These are phyloP conservation scores for Smittia sp. DNA, from an alignment of 2,888 invertebrate species.

Conservation along the genomic window DNA sequence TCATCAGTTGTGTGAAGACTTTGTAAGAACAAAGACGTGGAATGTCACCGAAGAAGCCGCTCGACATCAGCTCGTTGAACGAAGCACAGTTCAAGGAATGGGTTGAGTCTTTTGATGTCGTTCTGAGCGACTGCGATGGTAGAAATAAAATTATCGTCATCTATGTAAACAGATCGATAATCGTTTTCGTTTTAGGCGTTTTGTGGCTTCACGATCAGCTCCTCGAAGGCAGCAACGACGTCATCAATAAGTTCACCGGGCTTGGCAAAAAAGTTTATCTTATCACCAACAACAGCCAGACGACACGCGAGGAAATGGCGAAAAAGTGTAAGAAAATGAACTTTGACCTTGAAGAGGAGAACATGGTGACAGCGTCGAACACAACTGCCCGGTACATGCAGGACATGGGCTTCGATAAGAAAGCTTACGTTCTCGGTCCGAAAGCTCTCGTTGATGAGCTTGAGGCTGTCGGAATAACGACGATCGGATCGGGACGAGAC, in stretches of 20 bases:
- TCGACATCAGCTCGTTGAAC: slow-evolving; percentile 47
- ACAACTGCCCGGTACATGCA: slow-evolving; percentile 71
- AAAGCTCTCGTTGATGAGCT: slow-evolving; percentile 75
- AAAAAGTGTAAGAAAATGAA: slow-evolving; percentile 67
- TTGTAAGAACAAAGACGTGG: not conserved
- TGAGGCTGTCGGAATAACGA: slow-evolving; percentile 67
- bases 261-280: slow-evolving; percentile 74
- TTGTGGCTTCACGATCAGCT: slow-evolving; percentile 67
- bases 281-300: slow-evolving; percentile 84
- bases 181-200: slow-evolving; percentile 57
- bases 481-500: slow-evolving; percentile 70
- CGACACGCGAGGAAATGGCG: slow-evolving; percentile 70
- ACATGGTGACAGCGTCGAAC: slow-evolving; percentile 71
- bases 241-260: slow-evolving; percentile 61
- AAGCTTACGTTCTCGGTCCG: slow-evolving; percentile 72
- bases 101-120: slow-evolving; percentile 70
- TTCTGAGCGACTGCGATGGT: slow-evolving; percentile 79
- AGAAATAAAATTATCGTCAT: slow-evolving; percentile 43
- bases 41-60: slow-evolving; percentile 1
- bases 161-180: not conserved
- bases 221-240: slow-evolving; percentile 62
- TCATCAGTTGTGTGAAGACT: not conserved
- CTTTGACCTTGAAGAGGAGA: slow-evolving; percentile 65
- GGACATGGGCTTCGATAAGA: slow-evolving; percentile 65
- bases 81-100: slow-evolving; percentile 59